Evolutionary conservation across 2,113 vertebrate species (phyloP).

Genomic region (Eurystomus gularis): DNA sequence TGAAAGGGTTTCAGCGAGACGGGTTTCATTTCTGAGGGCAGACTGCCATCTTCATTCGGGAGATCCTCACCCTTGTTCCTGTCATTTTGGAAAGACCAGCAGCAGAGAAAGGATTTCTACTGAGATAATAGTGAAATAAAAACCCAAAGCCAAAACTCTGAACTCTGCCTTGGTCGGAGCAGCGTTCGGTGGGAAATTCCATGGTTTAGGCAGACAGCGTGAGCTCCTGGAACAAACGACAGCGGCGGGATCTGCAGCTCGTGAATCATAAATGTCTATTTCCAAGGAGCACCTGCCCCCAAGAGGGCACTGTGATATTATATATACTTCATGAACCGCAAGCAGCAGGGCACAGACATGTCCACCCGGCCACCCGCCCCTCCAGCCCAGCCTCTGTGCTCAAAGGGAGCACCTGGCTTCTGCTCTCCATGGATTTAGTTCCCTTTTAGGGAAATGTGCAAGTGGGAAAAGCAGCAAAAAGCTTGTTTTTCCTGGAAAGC

Average conservation of each 20-base stretch:
- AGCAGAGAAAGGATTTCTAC: neutral
- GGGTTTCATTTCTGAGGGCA: constrained; percentile 50
- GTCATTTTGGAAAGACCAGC: neutral
- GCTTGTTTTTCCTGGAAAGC: neutral
- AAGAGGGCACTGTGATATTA: constrained; percentile 40
- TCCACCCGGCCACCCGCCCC: too few species aligned
- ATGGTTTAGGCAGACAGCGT: neutral
- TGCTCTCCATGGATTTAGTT: neutral
- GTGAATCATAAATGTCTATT: neutral
- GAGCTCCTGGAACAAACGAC: neutral
- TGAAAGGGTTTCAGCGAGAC: neutral
- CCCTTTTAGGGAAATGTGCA: neutral
- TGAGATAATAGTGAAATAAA: neutral
- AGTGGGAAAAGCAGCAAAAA: neutral
- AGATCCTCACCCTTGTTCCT: neutral
- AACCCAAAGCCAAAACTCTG: neutral
- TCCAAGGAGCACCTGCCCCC: constrained; percentile 40
- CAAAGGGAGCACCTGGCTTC: neutral
- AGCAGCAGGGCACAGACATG: neutral
- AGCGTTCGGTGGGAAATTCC: neutral
- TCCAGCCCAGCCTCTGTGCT: too few species aligned
- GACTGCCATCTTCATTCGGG: neutral
- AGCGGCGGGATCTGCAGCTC: neutral
- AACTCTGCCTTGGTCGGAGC: neutral
- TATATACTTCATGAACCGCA: neutral